Percentiles rank a stretch among this genome's conserved stretches.
Conservation (phyloP, 2,113 vertebrate genomes). For the Ceratotherium simum region DNA sequence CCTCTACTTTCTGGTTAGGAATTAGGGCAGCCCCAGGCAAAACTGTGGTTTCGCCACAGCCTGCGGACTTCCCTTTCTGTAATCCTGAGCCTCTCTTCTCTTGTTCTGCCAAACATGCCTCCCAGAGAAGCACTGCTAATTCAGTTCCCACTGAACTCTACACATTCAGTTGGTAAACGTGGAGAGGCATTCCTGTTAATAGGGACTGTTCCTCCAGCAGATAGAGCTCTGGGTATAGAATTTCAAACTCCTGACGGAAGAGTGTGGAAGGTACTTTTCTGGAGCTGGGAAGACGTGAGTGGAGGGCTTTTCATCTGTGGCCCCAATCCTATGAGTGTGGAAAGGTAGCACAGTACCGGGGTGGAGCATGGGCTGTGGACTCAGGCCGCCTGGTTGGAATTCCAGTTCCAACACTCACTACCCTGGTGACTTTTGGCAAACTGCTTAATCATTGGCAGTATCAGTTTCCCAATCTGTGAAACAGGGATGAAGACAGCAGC, state of each 20-base stretch:
- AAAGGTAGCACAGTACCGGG: not conserved
- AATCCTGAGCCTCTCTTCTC: not conserved
- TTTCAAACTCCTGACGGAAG: not conserved
- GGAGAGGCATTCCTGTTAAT: not conserved
- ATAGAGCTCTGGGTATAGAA: not conserved
- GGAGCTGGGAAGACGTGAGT: not conserved
- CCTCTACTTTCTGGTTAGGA: not conserved
- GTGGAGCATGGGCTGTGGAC: too few relatives aligned
- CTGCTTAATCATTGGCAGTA: not conserved
- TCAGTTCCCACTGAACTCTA: not conserved
- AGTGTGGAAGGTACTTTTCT: not conserved
- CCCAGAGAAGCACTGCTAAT: not conserved
- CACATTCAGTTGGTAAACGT: not conserved
- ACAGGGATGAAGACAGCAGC: not conserved
- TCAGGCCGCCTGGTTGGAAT: not conserved
- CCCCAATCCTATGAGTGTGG: fast-evolving
- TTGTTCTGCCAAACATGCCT: not conserved
- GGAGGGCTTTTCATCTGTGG: not conserved
- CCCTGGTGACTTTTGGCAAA: not conserved
- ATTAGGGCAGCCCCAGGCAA: not conserved
- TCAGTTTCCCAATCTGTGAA: not conserved
- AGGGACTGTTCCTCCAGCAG: not conserved
- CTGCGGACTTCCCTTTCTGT: not conserved
- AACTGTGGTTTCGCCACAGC: not conserved
- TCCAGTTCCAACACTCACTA: not conserved